These are phyloP conservation scores for Pristis pectinata DNA, from an alignment of 2,797 vertebrate genomes.

Conservation along the genomic window DNA sequence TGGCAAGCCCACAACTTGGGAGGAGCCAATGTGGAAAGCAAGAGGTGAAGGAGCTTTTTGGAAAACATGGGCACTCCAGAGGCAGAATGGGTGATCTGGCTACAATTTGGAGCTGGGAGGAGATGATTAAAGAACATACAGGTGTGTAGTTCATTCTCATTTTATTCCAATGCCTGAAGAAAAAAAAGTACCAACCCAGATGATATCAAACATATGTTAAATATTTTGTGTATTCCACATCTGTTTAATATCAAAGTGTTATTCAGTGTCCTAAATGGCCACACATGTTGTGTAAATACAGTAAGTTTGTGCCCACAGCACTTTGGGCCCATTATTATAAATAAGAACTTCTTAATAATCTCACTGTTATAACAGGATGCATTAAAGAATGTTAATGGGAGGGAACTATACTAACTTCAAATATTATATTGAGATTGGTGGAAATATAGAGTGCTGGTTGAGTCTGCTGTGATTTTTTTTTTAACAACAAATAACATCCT, in stretches of 20 bases:
- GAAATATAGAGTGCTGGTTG: neutral
- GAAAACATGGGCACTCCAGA: neutral
- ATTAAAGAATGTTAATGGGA: neutral
- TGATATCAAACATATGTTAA: neutral
- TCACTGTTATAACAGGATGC: neutral
- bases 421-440: neutral
- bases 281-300: neutral
- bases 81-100: neutral
- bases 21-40: neutral
- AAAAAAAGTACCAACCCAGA: too few relatives aligned
- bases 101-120: neutral
- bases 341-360: constrained; percentile 5
- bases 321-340: constrained; percentile 12
- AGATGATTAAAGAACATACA: neutral
- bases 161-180: neutral
- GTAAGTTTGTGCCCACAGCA: neutral
- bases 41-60: neutral
- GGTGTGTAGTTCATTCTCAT: neutral
- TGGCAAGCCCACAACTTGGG: neutral
- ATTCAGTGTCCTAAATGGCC: neutral
- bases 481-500: neutral
- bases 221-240: constrained; percentile 20
- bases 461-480: neutral
- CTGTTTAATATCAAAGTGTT: constrained; percentile 4
- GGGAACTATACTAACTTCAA: neutral